Percentiles rank a stretch among this genome's conserved stretches.
phyloP scores from a whole-genome alignment of 1,140 invertebrate species.

The Drosophila seguyi region DNA sequence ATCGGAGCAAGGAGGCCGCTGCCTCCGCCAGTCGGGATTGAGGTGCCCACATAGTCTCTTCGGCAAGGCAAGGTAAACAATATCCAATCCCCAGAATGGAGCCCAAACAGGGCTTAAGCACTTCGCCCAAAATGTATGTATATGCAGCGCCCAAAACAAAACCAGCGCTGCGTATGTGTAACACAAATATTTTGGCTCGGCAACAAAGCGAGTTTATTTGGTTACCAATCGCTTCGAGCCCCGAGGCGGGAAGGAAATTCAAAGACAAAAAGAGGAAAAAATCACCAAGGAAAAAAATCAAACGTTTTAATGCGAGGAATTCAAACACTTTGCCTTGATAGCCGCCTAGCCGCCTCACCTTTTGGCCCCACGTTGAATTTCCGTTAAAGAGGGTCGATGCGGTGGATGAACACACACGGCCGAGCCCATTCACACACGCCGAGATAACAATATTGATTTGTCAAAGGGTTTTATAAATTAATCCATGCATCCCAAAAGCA shows the following conservation, averaged over 20 bases:
- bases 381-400: slow-evolving; percentile 29
- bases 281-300: slow-evolving; percentile 61
- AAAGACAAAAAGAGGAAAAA: slow-evolving; percentile 24
- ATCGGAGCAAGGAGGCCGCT: neutral
- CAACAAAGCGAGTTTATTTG: slow-evolving; percentile 80
- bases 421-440: slow-evolving; percentile 58
- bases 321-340: slow-evolving; percentile 72
- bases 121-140: slow-evolving; percentile 29
- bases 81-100: slow-evolving; percentile 35
- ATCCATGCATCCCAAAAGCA: slow-evolving; percentile 55
- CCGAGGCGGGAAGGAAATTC: slow-evolving; percentile 22
- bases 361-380: slow-evolving; percentile 16
- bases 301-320: slow-evolving; percentile 74
- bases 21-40: slow-evolving; percentile 18
- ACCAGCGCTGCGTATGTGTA: slow-evolving; percentile 64
- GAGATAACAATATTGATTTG: slow-evolving; percentile 69
- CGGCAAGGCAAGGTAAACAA: slow-evolving; percentile 47
- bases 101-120: slow-evolving; percentile 48
- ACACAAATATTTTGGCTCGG: slow-evolving; percentile 73
- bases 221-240: slow-evolving; percentile 65
- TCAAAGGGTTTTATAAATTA: slow-evolving; percentile 72
- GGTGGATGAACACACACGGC: slow-evolving; percentile 13
- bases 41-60: slow-evolving; percentile 35
- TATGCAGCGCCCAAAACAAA: slow-evolving; percentile 29
- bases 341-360: slow-evolving; percentile 39